A percentile compares a stretch with the other conserved stretches of the same genome.
phyloP scores from a whole-genome alignment of 2,888 invertebrate species.

The Abrostola triplasia region DNA sequence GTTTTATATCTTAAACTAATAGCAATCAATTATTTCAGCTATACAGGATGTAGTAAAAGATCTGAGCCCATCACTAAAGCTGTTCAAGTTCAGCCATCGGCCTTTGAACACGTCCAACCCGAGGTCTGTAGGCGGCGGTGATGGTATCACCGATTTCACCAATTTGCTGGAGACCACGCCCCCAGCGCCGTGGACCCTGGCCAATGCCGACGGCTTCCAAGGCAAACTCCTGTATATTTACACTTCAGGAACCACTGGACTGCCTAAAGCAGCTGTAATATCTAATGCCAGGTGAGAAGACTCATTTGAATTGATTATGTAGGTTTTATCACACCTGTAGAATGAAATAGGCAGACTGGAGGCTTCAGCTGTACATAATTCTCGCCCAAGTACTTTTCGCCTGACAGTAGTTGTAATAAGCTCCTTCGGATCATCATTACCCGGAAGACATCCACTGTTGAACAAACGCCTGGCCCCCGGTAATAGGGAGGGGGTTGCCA shows the following conservation, averaged over 20 bases:
- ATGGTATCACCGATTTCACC: constrained; percentile 88
- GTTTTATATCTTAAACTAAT: background rate
- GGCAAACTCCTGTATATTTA: constrained; percentile 98
- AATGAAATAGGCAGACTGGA: too few relatives aligned
- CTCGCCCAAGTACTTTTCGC: too few relatives aligned
- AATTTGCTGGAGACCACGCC: constrained; percentile 88
- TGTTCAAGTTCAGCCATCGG: constrained; percentile 89
- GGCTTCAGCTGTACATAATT: too few relatives aligned
- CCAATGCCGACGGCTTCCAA: constrained; percentile 90
- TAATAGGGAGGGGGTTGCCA: too few relatives aligned
- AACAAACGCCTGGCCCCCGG: too few relatives aligned
- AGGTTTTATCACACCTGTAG: too few relatives aligned
- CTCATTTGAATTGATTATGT: background rate
- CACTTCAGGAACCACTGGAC: constrained; percentile 99
- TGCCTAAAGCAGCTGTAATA: constrained; percentile 99
- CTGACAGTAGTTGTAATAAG: too few relatives aligned
- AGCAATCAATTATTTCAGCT: constrained; percentile 82
- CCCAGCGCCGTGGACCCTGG: constrained; percentile 86
- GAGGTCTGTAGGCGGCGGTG: constrained; percentile 66
- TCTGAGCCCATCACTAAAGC: constrained; percentile 90
- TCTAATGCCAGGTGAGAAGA: constrained; percentile 94
- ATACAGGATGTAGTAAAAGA: constrained; percentile 91
- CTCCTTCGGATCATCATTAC: too few relatives aligned
- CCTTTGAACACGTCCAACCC: constrained; percentile 64
- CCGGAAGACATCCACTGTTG: too few relatives aligned